Conservation (phyloP, 2,113 vertebrate genomes). For the Eublepharis macularius region DNA sequence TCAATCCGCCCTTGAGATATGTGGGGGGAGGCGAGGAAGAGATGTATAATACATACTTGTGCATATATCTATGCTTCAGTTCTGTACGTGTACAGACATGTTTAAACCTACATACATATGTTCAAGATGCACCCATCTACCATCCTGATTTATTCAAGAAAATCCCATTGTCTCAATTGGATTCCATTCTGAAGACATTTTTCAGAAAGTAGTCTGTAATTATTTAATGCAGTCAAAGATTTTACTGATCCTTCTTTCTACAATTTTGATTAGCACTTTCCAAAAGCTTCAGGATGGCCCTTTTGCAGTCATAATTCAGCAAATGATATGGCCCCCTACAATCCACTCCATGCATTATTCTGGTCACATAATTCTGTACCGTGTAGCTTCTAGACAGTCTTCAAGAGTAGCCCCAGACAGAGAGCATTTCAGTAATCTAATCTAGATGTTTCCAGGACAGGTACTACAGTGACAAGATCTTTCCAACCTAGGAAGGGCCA, state of each 20-base stretch:
- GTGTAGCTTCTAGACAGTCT: too few relatives aligned
- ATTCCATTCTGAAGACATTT: slow-evolving; percentile 48
- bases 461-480: too few relatives aligned
- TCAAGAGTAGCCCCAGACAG: too few relatives aligned
- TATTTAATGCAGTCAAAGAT: slow-evolving; percentile 21
- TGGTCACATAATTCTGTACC: too few relatives aligned
- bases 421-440: too few relatives aligned
- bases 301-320: slow-evolving; percentile 1
- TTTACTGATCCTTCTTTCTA: slow-evolving; percentile 35
- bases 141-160: slow-evolving; percentile 35
- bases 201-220: slow-evolving; percentile 53
- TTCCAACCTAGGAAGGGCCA: too few relatives aligned
- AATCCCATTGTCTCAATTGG: slow-evolving; percentile 61
- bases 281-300: not conserved
- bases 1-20: slow-evolving; percentile 52
- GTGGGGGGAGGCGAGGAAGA: slow-evolving; percentile 21
- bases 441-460: too few relatives aligned
- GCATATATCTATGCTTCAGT: too few relatives aligned
- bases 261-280: slow-evolving; percentile 30
- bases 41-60: too few relatives aligned
- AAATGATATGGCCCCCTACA: not conserved
- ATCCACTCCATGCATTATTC: too few relatives aligned
- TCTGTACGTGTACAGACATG: not conserved
- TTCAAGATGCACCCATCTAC: slow-evolving; percentile 12
- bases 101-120: not conserved